Conservation (phyloP, 1,140 invertebrate species). For the Nasonia giraulti region DNA sequence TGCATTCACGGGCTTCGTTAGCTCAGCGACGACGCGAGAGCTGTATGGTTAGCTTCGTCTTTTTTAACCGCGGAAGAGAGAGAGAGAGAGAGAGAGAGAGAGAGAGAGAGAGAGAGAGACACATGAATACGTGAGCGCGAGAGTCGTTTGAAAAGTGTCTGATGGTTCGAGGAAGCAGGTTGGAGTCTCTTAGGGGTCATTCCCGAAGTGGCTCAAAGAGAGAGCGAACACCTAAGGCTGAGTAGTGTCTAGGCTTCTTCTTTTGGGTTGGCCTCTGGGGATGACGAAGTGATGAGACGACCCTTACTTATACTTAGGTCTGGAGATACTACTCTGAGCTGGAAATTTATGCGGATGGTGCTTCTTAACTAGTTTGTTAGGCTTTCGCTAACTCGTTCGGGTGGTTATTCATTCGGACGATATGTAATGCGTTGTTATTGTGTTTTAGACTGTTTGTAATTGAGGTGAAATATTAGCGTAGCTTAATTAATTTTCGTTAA, state of each 20-base stretch:
- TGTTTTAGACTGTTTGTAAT: no score
- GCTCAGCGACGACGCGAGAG: neutral
- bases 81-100: neutral
- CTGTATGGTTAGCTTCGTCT: neutral
- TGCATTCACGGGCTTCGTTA: neutral
- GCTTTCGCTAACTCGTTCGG: no score
- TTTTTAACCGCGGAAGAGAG: neutral
- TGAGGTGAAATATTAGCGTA: no score
- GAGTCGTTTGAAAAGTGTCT: neutral
- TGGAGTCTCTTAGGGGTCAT: constrained; percentile 7
- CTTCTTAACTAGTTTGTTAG: no score
- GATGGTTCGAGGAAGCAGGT: neutral
- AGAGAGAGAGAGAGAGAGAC: neutral
- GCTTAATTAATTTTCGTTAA: no score
- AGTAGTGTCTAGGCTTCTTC: neutral
- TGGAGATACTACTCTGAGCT: no score
- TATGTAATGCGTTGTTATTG: no score
- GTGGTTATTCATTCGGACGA: no score
- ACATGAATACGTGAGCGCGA: constrained; percentile 27
- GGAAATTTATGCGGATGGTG: no score
- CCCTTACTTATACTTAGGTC: no score
- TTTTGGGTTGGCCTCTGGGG: no score
- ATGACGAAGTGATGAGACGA: no score
- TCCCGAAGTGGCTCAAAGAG: constrained; percentile 8
- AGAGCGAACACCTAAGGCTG: neutral